A percentile compares a stretch with the other conserved stretches of the same genome.
Evolutionary conservation across 2,888 invertebrate genomes (phyloP).

Genomic region (Oscheius sp.): DNA sequence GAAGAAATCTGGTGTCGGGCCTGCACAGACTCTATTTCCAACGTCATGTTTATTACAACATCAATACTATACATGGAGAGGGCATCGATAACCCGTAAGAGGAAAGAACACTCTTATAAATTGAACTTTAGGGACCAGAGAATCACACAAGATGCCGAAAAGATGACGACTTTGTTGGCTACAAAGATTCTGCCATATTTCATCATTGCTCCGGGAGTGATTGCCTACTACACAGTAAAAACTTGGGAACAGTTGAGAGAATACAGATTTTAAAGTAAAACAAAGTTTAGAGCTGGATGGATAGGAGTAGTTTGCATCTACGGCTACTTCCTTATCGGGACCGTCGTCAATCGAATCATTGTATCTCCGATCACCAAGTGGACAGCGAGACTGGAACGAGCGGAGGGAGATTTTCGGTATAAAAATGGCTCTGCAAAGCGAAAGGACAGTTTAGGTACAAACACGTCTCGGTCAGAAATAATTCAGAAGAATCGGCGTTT

Average conservation of each 20-base stretch:
- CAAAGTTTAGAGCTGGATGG: constrained; percentile 75
- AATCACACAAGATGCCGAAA: constrained; percentile 77
- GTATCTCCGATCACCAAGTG: constrained; percentile 77
- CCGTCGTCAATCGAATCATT: constrained; percentile 77
- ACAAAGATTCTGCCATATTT: constrained; percentile 60
- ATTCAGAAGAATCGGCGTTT: constrained; percentile 61
- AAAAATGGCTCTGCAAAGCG: neutral
- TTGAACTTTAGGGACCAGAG: constrained; percentile 76
- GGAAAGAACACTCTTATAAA: neutral
- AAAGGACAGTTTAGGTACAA: constrained; percentile 52
- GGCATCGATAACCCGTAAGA: constrained; percentile 77
- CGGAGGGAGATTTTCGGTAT: constrained; percentile 78
- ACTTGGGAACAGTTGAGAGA: constrained; percentile 75
- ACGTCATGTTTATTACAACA: constrained; percentile 75
- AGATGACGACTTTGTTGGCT: constrained; percentile 75
- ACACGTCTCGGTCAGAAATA: constrained; percentile 62
- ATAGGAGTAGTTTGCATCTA: constrained; percentile 77
- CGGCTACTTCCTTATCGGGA: constrained; percentile 77
- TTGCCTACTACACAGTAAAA: constrained; percentile 77
- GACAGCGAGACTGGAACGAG: constrained; percentile 77
- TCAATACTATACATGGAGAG: constrained; percentile 75
- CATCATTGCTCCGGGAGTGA: constrained; percentile 76
- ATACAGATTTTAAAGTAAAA: neutral
- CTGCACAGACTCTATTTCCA: constrained; percentile 77
- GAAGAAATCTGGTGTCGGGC: constrained; percentile 74